Conservation (phyloP, 2,888 invertebrate species). For the Acleris emargana region DNA sequence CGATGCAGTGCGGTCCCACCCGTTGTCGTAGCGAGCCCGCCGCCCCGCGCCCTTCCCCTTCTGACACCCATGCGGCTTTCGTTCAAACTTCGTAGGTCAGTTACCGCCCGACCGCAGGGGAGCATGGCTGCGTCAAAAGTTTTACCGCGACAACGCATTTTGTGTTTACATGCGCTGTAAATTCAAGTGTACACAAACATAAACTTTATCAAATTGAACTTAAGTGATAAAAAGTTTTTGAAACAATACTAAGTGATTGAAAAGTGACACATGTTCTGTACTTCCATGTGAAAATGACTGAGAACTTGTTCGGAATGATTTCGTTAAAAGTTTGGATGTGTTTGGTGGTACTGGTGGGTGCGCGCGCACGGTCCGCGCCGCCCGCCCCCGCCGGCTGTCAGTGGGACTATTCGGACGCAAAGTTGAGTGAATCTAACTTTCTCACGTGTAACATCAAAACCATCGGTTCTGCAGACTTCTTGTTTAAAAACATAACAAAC, state of each 20-base stretch:
- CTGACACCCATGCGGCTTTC: slow-evolving; percentile 80
- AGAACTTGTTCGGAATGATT: slow-evolving; percentile 78
- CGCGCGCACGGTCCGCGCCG: slow-evolving; percentile 82
- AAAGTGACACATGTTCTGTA: slow-evolving; percentile 76
- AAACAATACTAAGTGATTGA: slow-evolving; percentile 59
- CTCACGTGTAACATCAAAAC: slow-evolving; percentile 89
- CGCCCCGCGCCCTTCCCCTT: slow-evolving; percentile 62
- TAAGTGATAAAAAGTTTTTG: slow-evolving; percentile 66
- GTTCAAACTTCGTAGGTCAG: slow-evolving; percentile 85
- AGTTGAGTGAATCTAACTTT: slow-evolving; percentile 84
- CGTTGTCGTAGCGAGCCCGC: slow-evolving; percentile 64
- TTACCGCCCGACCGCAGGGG: slow-evolving; percentile 84
- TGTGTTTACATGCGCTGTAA: slow-evolving; percentile 79
- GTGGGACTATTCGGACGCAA: slow-evolving; percentile 86
- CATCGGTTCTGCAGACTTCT: slow-evolving; percentile 87
- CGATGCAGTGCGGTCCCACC: slow-evolving; percentile 79
- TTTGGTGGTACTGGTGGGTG: slow-evolving; percentile 73
- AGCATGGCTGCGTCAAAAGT: slow-evolving; percentile 83
- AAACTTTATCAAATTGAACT: slow-evolving; percentile 62
- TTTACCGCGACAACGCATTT: slow-evolving; percentile 76
- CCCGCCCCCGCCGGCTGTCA: slow-evolving; percentile 89
- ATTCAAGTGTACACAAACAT: slow-evolving; percentile 66
- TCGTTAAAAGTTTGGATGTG: slow-evolving; percentile 82
- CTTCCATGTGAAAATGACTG: slow-evolving; percentile 69
- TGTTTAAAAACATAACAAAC: slow-evolving; percentile 88